phyloP scores from a whole-genome alignment of 2,113 vertebrate species.

The Pomatostomus ruficeps region DNA sequence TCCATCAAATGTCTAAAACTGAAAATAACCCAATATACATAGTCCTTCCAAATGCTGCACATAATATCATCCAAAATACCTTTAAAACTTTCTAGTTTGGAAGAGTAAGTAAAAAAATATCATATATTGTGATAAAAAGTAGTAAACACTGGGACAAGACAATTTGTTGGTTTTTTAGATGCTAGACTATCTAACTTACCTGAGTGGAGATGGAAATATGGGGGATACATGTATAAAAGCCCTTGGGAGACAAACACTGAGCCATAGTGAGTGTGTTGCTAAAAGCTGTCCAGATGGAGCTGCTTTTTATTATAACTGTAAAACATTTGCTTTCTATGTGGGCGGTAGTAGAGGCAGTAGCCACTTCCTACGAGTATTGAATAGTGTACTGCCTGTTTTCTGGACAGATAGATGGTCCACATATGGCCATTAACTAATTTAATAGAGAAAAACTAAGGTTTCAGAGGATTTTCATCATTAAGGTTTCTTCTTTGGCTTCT shows the following conservation, averaged over 20 bases:
- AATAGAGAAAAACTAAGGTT: background rate
- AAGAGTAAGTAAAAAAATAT: background rate
- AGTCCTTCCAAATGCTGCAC: background rate
- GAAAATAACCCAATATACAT: background rate
- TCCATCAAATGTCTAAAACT: background rate
- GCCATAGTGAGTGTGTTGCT: background rate
- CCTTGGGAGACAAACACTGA: background rate
- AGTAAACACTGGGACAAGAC: background rate
- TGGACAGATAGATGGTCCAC: background rate
- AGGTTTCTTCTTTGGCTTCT: background rate
- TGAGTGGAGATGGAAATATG: background rate
- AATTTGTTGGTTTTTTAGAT: background rate
- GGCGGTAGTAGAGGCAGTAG: background rate
- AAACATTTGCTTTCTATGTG: background rate
- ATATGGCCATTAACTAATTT: background rate
- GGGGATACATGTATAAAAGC: background rate
- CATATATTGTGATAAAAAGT: background rate
- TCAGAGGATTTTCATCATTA: background rate
- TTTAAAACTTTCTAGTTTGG: background rate
- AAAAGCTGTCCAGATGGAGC: slow-evolving; percentile 2
- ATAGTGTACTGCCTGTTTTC: background rate
- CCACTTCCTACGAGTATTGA: background rate
- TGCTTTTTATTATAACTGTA: background rate
- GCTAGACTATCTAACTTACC: background rate
- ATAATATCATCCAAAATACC: background rate